Base-by-base conservation (phyloP, 2,888 invertebrate genomes). In the Torymus aiolomorphi region DNA sequence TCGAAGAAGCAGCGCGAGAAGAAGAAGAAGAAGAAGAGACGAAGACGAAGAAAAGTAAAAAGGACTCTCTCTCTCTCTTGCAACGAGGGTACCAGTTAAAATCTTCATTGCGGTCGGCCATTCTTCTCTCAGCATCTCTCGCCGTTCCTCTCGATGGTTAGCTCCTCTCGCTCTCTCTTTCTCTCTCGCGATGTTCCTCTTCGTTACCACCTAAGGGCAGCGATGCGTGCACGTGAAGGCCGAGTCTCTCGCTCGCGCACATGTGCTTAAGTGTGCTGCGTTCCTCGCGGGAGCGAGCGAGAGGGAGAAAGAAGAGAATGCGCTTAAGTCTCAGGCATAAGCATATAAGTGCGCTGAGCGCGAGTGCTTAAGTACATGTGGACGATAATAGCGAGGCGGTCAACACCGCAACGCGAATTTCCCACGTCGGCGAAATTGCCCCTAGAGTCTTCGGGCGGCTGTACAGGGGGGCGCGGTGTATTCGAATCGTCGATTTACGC, bases 71-170 rank as follows among this genome's bases (percentile, higher is more conserved):
- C 81, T 76, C 72, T 10, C 18, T 10, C 18, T 61, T 14, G 77
- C 82, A 81, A 82, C 82, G 83, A 85, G 84, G 86, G 86, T 87
- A 87, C 86, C 84, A 86, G 87, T 88, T 89, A 89, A 89, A 89
- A 89, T 88, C 88, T 88, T 88, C 88, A 89, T 89, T 88, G 88
- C 87, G 87, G 87, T 88, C 87, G 85, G 87, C 87, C 88, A 88
- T 88, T 88, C 87, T 88, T 87, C 85, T 87, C 85, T 70, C 56
- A 13, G 57, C 61, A 71, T 66, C 75, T 80, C 66, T 74, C 76
- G 72, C 70, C 79, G 69, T 72, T 82, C 76, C 65, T 81, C 82
- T 82, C 75, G 74, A 82, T 81, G 78, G 76, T 70, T 71, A 70
- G 61, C 42, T 54, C 67, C 51, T 61, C 69, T 69, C 82, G 80